Base-by-base conservation (phyloP, 1,140 invertebrate genomes). In the Brachionus paranguensis region DNA sequence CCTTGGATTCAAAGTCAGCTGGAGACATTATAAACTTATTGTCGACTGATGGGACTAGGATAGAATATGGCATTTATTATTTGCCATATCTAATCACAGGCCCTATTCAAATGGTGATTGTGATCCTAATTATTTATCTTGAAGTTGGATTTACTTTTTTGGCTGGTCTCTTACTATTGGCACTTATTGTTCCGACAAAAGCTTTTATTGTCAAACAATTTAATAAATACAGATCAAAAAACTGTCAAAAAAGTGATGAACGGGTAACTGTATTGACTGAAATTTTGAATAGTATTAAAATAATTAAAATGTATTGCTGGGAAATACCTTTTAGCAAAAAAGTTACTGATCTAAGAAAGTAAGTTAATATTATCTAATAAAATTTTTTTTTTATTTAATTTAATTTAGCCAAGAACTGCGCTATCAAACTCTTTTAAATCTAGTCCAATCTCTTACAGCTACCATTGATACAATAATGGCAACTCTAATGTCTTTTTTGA, bases 211-310 rank as follows among this genome's bases (percentile, higher is more conserved):
- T 55, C 17, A 60, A 12, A 24, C n/a, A 37, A 12, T 68, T 27
- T 14, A 68, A 81, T 27, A 81, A 81, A 47, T 47, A 33, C 43
- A 81, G 78, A 65, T 41, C 78, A 8, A 81, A 60, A 68, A 64
- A 81, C 33, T 81, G 78, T 14, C 12, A 27, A 41, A 81, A 81
- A 64, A 81, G 78, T 24, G 95, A 97, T 87, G 92, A 95, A 86
- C 91, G 95, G 84, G 93, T 96, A 0, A 91, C 93, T 72, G 88
- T 95, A 72, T 96, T 96, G 94, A 95, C 94, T 87, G 95, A 96
- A 90, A 94, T 97, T n/a, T 93, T 97, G 24, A 92, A 92, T 65
- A 95, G 94, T 0, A 95, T 96, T 86, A 93, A 95, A 88, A 93
- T 95, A 29, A 93, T 96, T 83, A 97, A 96, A 90, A 95, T 96